Conservation (phyloP, 2,888 invertebrate species). For the Synergus japonicus region DNA sequence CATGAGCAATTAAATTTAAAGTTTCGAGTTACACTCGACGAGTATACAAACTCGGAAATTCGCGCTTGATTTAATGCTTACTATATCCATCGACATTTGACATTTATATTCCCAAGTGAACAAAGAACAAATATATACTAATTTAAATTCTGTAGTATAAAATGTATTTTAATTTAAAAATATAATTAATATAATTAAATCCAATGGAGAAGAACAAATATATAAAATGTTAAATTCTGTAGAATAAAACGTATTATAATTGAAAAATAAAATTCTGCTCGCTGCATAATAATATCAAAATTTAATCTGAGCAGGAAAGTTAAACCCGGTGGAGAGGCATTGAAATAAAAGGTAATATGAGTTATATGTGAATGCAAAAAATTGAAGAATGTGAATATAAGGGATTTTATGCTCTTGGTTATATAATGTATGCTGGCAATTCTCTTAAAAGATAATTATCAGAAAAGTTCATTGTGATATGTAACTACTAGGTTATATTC, state of each 20-base stretch:
- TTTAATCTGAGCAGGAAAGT: background rate
- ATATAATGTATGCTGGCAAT: background rate
- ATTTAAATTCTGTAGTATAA: background rate
- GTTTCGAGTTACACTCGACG: conserved; percentile 9
- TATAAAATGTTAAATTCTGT: background rate
- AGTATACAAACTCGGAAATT: conserved; percentile 7
- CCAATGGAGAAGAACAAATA: background rate
- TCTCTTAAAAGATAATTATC: conserved; percentile 26
- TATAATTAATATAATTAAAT: background rate
- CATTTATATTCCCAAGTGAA: background rate
- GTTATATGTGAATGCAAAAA: background rate
- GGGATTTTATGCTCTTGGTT: conserved; percentile 7
- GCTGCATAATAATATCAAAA: background rate
- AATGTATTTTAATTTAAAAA: background rate
- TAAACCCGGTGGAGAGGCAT: background rate
- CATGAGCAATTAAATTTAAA: conserved; percentile 29
- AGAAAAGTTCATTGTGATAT: conserved; percentile 22
- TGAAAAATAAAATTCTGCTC: background rate
- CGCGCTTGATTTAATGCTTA: conserved; percentile 15
- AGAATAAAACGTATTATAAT: background rate
- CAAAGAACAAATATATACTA: background rate
- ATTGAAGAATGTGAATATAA: background rate
- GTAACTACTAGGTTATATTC: conserved; percentile 15
- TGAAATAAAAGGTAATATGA: conserved; percentile 16
- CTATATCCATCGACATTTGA: background rate